A percentile compares a stretch with the other conserved stretches of the same genome.
phyloP scores from a whole-genome alignment of 2,113 vertebrate genomes.

The Acanthisitta chloris region DNA sequence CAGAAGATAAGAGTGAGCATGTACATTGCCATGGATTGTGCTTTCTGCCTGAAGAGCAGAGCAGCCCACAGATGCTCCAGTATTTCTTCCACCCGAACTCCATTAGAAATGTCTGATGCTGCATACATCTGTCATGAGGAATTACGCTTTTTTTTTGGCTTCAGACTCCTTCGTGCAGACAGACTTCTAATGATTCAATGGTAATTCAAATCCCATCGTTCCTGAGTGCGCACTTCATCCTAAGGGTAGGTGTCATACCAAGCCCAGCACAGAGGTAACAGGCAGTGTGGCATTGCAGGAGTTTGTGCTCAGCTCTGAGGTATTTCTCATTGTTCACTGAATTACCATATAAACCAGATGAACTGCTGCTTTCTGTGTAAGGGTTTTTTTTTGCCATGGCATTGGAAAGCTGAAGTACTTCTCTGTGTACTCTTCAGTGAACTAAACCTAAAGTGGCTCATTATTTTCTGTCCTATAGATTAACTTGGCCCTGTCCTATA shows the following conservation, averaged over 20 bases:
- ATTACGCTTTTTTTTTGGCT: not conserved
- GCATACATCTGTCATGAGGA: not conserved
- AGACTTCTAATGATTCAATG: not conserved
- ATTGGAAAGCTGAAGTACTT: not conserved
- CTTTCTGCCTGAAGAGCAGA: slow-evolving; percentile 15
- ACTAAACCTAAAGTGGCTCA: not conserved
- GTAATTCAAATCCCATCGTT: not conserved
- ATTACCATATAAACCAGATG: not conserved
- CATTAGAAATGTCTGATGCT: not conserved
- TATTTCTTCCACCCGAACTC: not conserved
- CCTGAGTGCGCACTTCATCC: not conserved
- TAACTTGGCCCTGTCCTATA: not conserved
- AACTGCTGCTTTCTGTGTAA: not conserved
- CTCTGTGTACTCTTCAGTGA: not conserved
- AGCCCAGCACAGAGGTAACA: not conserved
- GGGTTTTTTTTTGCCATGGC: fast-evolving
- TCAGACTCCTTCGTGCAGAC: not conserved
- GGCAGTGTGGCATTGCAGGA: not conserved
- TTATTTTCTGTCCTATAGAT: not conserved
- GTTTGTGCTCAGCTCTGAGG: not conserved
- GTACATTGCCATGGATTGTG: not conserved
- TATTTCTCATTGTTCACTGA: not conserved
- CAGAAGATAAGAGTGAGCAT: slow-evolving; percentile 26
- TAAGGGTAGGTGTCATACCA: not conserved
- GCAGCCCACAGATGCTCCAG: not conserved